A percentile compares a stretch with the other conserved stretches of the same genome.
phyloP scores from a whole-genome alignment of 1,140 invertebrate genomes.

The Bombus impatiens region DNA sequence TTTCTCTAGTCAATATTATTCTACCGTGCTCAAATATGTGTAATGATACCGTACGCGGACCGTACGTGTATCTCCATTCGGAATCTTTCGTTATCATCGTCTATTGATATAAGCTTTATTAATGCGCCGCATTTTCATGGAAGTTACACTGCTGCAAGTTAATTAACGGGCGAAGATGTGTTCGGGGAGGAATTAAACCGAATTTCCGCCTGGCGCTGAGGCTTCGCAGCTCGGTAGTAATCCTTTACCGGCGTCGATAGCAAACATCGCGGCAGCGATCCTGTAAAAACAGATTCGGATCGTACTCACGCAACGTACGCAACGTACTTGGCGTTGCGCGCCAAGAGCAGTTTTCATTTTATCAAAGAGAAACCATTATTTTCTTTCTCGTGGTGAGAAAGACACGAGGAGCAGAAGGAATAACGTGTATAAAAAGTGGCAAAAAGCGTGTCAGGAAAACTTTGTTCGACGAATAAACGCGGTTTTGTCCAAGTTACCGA shows the following conservation, averaged over 20 bases:
- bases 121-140: neutral
- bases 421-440: neutral
- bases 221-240: neutral
- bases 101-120: constrained; percentile 21
- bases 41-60: neutral
- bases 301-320: too few relatives aligned
- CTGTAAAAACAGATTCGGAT: neutral
- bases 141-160: neutral
- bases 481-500: neutral
- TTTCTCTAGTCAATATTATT: constrained; percentile 28
- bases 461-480: neutral
- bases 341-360: neutral
- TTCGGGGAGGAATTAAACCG: neutral
- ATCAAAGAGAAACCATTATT: constrained; percentile 22
- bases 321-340: neutral
- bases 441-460: neutral
- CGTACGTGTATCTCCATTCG: neutral
- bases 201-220: neutral
- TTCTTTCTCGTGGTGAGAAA: neutral
- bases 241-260: neutral
- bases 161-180: neutral
- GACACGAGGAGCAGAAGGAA: neutral
- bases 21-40: neutral
- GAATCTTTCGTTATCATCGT: neutral
- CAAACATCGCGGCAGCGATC: constrained; percentile 4